Conservation (phyloP, 2,888 invertebrate genomes). For the Globia sparganii region DNA sequence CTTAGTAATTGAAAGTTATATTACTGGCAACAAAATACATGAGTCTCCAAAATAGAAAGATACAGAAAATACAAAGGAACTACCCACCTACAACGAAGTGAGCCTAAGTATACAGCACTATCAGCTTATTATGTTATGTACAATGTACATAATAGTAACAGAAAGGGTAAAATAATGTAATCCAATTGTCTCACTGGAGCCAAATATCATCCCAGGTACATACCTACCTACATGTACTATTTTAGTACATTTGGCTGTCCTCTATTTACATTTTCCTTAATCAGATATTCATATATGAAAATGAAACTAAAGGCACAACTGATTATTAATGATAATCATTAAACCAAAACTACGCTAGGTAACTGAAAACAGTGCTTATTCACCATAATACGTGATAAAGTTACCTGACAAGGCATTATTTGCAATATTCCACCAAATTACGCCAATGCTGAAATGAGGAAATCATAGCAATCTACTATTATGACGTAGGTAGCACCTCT, state of each 20-base stretch:
- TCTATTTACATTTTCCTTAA: constrained; percentile 8
- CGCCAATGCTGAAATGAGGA: constrained; percentile 34
- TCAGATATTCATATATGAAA: constrained; percentile 29
- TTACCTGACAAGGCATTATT: constrained; percentile 3
- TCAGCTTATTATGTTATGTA: constrained; percentile 36
- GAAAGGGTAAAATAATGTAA: constrained; percentile 36
- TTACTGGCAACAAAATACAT: neutral
- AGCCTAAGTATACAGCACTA: constrained; percentile 14
- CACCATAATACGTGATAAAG: constrained; percentile 31
- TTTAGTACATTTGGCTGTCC: constrained; percentile 10
- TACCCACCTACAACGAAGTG: constrained; percentile 7
- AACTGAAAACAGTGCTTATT: constrained; percentile 24
- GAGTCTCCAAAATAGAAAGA: constrained; percentile 16
- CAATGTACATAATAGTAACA: constrained; percentile 26
- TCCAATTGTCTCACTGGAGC: constrained; percentile 44
- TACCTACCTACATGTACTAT: neutral
- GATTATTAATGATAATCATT: constrained; percentile 8
- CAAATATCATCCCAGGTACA: constrained; percentile 38
- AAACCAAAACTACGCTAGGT: constrained; percentile 1
- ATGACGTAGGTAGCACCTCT: constrained; percentile 20
- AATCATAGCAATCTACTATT: constrained; percentile 36
- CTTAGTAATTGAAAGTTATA: constrained; percentile 15
- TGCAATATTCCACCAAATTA: constrained; percentile 31
- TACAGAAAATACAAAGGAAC: neutral
- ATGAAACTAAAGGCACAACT: neutral